Evolutionary conservation across 2,888 invertebrate genomes (phyloP).

Genomic region (Rhaphigaster nebulosa): DNA sequence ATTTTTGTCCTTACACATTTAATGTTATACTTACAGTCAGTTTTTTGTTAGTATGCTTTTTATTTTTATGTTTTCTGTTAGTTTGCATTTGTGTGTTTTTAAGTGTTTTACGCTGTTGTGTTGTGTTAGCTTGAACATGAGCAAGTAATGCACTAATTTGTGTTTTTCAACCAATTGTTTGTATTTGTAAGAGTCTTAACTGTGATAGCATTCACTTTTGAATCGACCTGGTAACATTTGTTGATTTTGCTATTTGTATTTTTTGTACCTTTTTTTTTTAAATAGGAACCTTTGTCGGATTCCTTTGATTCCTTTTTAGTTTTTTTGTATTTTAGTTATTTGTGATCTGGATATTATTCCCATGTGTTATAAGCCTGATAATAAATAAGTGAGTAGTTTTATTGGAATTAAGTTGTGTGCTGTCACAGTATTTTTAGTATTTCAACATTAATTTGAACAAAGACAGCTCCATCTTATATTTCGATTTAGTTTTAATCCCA

Average conservation of each 20-base stretch:
- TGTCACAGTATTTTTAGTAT: conserved; percentile 60
- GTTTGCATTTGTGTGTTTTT: conserved; percentile 58
- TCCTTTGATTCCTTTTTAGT: conserved; percentile 35
- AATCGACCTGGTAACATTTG: conserved; percentile 52
- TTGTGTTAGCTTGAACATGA: conserved; percentile 60
- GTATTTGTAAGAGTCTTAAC: conserved; percentile 62
- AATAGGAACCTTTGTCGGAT: conserved; percentile 35
- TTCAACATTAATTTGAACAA: conserved; percentile 55
- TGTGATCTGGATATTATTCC: conserved; percentile 58
- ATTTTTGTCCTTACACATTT: conserved; percentile 57
- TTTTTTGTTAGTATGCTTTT: conserved; percentile 52
- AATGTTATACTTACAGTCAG: conserved; percentile 47
- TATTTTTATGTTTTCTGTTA: conserved; percentile 55
- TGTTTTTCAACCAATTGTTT: conserved; percentile 58
- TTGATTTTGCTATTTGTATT: conserved; percentile 59
- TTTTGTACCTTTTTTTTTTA: conserved; percentile 55
- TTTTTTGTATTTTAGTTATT: conserved; percentile 50
- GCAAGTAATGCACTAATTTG: conserved; percentile 62
- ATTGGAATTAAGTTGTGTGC: conserved; percentile 59
- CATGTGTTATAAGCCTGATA: conserved; percentile 53
- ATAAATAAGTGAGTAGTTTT: conserved; percentile 53
- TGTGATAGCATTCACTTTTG: conserved; percentile 64
- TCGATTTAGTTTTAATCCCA: conserved; percentile 56
- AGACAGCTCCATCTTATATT: conserved; percentile 60
- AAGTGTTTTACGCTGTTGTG: conserved; percentile 59